Evolutionary conservation across 2,113 vertebrate genomes (phyloP).

Genomic region (Hucho hucho): DNA sequence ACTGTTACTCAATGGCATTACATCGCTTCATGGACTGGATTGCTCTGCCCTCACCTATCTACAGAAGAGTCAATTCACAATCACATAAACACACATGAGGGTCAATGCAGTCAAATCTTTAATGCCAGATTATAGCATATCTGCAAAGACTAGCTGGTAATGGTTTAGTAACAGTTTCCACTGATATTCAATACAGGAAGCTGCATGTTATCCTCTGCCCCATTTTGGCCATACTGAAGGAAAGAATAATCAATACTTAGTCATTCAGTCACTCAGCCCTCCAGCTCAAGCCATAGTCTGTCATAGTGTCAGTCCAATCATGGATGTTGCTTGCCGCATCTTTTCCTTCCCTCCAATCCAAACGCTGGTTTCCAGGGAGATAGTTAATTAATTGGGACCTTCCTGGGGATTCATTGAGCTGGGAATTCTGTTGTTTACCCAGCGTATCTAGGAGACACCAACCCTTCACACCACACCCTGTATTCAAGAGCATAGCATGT

Average conservation of each 20-base stretch:
- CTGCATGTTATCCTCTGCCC: slow-evolving; percentile 3
- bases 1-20: neutral
- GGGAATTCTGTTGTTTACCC: slow-evolving; percentile 15
- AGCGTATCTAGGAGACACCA: slow-evolving; percentile 45
- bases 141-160: slow-evolving; percentile 11
- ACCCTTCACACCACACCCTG: slow-evolving; percentile 29
- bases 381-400: slow-evolving; percentile 37
- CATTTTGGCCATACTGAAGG: neutral
- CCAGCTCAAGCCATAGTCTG: slow-evolving; percentile 41
- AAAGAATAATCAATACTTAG: too few relatives aligned
- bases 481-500: too few relatives aligned
- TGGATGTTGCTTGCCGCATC: neutral
- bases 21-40: neutral
- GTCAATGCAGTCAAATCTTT: neutral
- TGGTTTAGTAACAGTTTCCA: neutral
- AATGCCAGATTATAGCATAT: neutral
- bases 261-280: neutral
- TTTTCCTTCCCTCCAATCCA: slow-evolving; percentile 28
- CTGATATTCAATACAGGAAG: neutral
- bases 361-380: slow-evolving; percentile 55
- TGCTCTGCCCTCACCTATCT: neutral
- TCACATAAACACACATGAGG: neutral
- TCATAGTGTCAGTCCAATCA: neutral
- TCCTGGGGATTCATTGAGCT: slow-evolving; percentile 24
- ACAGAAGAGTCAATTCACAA: neutral